Conservation (phyloP, 2,888 invertebrate species). For the Watsonalla binaria region DNA sequence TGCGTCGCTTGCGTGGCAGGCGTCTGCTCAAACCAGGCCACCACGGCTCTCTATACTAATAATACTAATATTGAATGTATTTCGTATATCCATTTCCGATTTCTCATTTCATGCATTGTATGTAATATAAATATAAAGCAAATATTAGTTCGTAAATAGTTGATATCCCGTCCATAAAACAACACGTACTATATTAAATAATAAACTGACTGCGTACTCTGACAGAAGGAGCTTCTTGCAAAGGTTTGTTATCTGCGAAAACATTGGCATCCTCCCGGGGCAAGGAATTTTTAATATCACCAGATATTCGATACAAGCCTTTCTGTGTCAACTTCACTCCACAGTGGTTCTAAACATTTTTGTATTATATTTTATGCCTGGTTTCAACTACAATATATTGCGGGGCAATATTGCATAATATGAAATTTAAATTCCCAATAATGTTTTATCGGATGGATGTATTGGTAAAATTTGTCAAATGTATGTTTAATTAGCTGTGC, state of each 20-base stretch:
- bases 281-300: slow-evolving; percentile 60
- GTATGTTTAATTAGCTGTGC: too few species aligned
- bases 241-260: slow-evolving; percentile 1
- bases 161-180: background rate
- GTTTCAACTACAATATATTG: background rate
- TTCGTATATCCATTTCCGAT: too few species aligned
- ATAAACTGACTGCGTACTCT: background rate
- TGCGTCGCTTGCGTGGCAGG: too few species aligned
- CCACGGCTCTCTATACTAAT: too few species aligned
- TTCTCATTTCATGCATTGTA: too few species aligned
- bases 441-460: too few species aligned
- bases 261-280: slow-evolving; percentile 8
- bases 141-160: slow-evolving; percentile 8
- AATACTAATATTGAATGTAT: too few species aligned
- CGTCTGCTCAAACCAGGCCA: too few species aligned
- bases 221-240: background rate
- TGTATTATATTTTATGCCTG: background rate
- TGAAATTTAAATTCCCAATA: too few species aligned
- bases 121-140: too few species aligned
- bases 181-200: background rate
- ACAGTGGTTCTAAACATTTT: slow-evolving; percentile 1
- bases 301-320: slow-evolving; percentile 43
- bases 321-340: slow-evolving; percentile 36
- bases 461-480: background rate
- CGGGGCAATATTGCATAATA: background rate